Percentiles rank a stretch among this genome's conserved stretches.
phyloP scores from a whole-genome alignment of 2,797 vertebrate species.

The Gobio occitaniae region DNA sequence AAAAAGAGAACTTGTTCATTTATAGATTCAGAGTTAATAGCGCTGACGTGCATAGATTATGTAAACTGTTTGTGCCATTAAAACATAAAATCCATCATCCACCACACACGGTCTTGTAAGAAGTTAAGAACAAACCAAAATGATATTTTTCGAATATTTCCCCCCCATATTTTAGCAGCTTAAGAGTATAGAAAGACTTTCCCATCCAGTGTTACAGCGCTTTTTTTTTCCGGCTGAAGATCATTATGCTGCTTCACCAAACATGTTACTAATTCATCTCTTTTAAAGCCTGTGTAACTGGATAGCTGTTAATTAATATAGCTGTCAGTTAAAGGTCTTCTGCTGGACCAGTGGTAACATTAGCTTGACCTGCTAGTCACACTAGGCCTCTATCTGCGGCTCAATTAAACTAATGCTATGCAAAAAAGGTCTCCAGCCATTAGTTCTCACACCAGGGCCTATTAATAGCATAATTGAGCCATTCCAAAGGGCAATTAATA shows the following conservation, averaged over 20 bases:
- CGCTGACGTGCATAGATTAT: not conserved
- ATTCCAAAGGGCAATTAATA: conserved; percentile 93
- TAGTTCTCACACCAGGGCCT: conserved; percentile 85
- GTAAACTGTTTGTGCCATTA: conserved; percentile 7
- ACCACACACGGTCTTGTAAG: not conserved
- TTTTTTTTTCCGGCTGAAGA: conserved; percentile 4
- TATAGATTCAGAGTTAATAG: not conserved
- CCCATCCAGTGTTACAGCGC: not conserved
- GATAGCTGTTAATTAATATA: conserved; percentile 97
- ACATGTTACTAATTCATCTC: conserved; percentile 81
- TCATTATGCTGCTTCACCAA: conserved; percentile 65
- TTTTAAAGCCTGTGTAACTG: conserved; percentile 87
- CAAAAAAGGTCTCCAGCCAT: conserved; percentile 91
- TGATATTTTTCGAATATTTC: not conserved
- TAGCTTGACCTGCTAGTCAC: conserved; percentile 80
- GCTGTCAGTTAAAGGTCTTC: conserved; percentile 91
- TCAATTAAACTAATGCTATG: conserved; percentile 99
- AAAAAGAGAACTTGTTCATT: not conserved
- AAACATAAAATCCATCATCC: not conserved
- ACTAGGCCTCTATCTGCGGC: conserved; percentile 79
- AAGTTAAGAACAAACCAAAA: not conserved
- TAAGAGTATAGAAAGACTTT: not conserved
- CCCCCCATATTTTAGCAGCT: not conserved
- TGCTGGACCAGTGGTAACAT: conserved; percentile 89
- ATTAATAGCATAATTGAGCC: conserved; percentile 95